Evolutionary conservation across 2,113 vertebrate genomes (phyloP).

Genomic region (Oxyura jamaicensis): DNA sequence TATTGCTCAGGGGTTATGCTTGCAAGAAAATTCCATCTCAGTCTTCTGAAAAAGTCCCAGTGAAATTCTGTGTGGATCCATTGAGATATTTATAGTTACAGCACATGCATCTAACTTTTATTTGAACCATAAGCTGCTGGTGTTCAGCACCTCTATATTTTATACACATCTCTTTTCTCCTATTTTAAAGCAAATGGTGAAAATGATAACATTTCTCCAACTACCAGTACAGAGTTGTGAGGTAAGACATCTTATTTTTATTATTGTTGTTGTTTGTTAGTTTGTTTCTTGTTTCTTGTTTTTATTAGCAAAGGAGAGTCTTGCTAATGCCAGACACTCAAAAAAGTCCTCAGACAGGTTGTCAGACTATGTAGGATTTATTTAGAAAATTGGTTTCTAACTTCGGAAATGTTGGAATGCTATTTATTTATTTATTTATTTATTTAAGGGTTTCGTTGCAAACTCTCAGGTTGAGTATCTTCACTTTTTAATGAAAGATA

Average conservation of each 20-base stretch:
- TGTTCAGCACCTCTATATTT: background rate
- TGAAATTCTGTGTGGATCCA: background rate
- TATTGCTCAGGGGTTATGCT: background rate
- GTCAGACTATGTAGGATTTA: background rate
- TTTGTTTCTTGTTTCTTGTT: no score
- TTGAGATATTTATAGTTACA: background rate
- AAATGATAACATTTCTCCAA: background rate
- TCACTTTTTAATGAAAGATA: background rate
- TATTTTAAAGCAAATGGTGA: background rate
- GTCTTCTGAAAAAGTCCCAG: background rate
- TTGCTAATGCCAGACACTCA: background rate
- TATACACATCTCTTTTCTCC: background rate
- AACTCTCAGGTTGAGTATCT: fast-evolving
- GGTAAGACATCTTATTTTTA: background rate
- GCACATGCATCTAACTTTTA: background rate
- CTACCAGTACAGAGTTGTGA: background rate
- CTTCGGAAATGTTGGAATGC: background rate
- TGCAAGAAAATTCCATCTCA: background rate
- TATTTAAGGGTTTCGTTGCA: background rate
- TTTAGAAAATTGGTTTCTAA: background rate
- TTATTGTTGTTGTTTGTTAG: no score
- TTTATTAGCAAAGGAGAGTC: background rate
- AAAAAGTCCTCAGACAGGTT: background rate
- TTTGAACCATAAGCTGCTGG: background rate
- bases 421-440: no score